phyloP scores from a whole-genome alignment of 2,113 vertebrate species.

The Pithys albifrons region DNA sequence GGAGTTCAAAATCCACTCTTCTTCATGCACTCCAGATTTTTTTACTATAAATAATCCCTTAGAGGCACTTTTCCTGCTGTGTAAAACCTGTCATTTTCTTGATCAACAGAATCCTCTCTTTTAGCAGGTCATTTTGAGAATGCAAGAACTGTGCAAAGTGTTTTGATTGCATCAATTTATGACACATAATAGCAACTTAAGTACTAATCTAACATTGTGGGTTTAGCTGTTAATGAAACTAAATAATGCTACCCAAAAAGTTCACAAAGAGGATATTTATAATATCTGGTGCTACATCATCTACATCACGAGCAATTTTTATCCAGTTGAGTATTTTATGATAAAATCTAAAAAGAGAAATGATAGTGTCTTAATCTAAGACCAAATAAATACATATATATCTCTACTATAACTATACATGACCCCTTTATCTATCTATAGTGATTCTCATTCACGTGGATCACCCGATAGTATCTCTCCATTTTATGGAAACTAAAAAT shows the following conservation, averaged over 20 bases:
- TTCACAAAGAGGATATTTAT: not conserved
- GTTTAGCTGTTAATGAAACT: not conserved
- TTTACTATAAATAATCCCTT: not conserved
- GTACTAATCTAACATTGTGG: not conserved
- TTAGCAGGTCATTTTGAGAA: not conserved
- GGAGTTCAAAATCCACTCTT: not conserved
- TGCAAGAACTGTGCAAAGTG: not conserved
- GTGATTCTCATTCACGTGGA: not conserved
- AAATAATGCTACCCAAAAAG: not conserved
- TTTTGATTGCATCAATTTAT: not conserved
- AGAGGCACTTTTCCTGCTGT: not conserved
- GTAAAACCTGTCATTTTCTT: not conserved
- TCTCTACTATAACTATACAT: not conserved
- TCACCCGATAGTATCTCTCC: not conserved
- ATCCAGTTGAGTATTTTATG: not conserved
- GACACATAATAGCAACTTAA: not conserved
- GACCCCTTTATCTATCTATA: not conserved
- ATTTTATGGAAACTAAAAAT: not conserved
- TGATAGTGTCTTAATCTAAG: not conserved
- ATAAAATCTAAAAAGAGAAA: not conserved
- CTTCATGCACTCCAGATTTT: not conserved
- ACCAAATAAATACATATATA: not conserved
- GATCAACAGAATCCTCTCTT: not conserved
- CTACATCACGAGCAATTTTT: not conserved
- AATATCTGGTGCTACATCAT: not conserved